A percentile compares a stretch with the other conserved stretches of the same genome.
Evolutionary conservation across 53 echinoderm and acorn worm genomes (phyloP).

Genomic region (Crossaster papposus): DNA sequence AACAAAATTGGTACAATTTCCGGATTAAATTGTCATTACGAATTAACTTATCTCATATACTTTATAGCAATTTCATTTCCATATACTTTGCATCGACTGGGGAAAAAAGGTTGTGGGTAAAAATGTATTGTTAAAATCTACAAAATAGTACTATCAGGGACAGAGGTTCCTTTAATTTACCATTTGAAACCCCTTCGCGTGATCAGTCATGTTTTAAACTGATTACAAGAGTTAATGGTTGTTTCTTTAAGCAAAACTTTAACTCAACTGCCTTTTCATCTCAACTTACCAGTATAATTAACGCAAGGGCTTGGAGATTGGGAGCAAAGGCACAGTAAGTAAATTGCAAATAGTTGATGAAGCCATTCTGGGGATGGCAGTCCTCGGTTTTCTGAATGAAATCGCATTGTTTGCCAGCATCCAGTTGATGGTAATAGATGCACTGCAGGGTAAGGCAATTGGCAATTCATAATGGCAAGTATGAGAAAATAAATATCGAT

Average conservation of each 20-base stretch:
- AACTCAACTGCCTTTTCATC: not conserved
- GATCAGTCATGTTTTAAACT: not conserved
- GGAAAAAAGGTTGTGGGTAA: too few species aligned
- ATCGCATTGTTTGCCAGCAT: conserved; percentile 34
- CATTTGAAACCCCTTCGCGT: not conserved
- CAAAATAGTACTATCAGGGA: not conserved
- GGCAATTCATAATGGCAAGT: too few species aligned
- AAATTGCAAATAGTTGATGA: conserved; percentile 59
- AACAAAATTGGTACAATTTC: too few species aligned
- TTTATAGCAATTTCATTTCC: too few species aligned
- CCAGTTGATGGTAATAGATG: conserved; percentile 49
- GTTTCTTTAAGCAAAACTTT: too few species aligned
- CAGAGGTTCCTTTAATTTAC: too few species aligned
- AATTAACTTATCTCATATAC: too few species aligned
- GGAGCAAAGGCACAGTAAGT: conserved; percentile 32
- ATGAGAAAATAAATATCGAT: too few species aligned
- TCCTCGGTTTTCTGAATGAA: conserved; percentile 53
- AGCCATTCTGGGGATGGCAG: conserved; percentile 50
- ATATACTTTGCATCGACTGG: too few species aligned
- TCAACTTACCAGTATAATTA: conserved; percentile 55
- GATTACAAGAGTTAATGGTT: not conserved
- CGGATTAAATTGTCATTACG: too few species aligned
- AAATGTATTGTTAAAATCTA: not conserved
- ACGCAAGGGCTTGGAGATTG: conserved; percentile 30
- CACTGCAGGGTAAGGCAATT: conserved; percentile 27